Conservation (phyloP, 2,888 invertebrate species). For the Ceratothoa steindachneri region DNA sequence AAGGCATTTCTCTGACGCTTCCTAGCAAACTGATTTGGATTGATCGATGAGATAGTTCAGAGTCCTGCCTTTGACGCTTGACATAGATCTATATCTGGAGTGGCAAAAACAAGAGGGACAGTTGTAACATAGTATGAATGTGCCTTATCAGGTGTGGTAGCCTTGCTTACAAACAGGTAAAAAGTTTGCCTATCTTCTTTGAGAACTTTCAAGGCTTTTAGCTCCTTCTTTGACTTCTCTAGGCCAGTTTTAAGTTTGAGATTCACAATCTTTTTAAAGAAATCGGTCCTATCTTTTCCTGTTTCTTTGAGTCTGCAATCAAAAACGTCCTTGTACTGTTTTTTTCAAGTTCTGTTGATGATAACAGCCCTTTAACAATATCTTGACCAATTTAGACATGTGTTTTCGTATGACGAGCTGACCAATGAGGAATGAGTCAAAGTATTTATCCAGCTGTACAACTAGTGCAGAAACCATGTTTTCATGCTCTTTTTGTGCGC, state of each 20-base stretch:
- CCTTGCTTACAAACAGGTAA: constrained; percentile 1
- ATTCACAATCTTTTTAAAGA: constrained; percentile 11
- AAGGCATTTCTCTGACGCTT: neutral
- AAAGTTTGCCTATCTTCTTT: constrained; percentile 17
- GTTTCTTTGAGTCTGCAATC: neutral
- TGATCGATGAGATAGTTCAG: constrained; percentile 5
- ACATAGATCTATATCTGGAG: constrained; percentile 10
- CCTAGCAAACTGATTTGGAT: neutral
- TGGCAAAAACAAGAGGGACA: constrained; percentile 17
- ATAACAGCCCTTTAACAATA: constrained; percentile 15
- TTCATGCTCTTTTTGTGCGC: constrained; percentile 5
- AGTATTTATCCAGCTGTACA: neutral
- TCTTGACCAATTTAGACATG: constrained; percentile 9
- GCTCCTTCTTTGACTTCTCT: constrained; percentile 9
- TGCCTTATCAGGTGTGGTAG: neutral
- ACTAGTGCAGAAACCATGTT: neutral
- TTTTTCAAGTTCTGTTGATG: constrained; percentile 9
- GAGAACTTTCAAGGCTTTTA: constrained; percentile 3
- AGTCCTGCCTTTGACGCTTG: constrained; percentile 17
- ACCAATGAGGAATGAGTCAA: neutral
- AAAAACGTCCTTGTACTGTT: neutral
- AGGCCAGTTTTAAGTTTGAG: constrained; percentile 9
- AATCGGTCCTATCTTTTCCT: neutral
- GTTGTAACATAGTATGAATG: constrained; percentile 5
- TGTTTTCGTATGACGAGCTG: constrained; percentile 7